Base-by-base conservation (phyloP, 2,113 vertebrate species). In the Caretta caretta region DNA sequence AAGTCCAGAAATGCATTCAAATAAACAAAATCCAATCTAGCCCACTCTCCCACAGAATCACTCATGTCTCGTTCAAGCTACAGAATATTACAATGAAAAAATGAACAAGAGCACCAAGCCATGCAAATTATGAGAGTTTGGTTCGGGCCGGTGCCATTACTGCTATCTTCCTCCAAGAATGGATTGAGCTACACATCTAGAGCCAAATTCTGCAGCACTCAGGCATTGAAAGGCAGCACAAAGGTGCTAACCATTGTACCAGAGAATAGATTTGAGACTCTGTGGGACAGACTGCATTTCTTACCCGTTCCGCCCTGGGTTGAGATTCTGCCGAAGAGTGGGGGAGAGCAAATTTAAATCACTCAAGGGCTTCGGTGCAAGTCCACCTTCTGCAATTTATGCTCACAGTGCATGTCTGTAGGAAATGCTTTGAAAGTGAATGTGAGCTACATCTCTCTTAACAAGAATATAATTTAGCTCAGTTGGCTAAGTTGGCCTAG, bases 21-120 rank as follows among this genome's bases (percentile, higher is more conserved):
- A 56, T 83, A 91, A 97, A 93, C 50, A 93, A 31, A 72, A 90
- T 4, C 10, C 4, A 4, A 7, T 83, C 92, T 88, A n/a, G 84
- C 51, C 31, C 6, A 3, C 24, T 78, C 20, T 76, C 42, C 80
- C 9, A 25, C 59, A 54, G 31, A 35, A 7, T 31, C 38, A 62
- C 82, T 93, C 85, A 11, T 53, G 0, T 1, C 17, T 19, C 3
- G 86, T 78, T 62, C 48, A 53, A 48, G 93, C 92, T 75, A 0
- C 35, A 83, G 83, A 80, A 50, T n/a, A 5, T 59, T 46, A 3
- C 27, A 14, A 42, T 31, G 53, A 38, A 7, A 24, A 16, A 4
- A 7, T 80, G 90, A 89, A 17, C 6, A 9, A 22, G 54, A 65
- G 51, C 24, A 80, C 49, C 75, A 76, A 35, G 51, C 90, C 80